Evolutionary conservation across 2,113 vertebrate species (phyloP).

Genomic region (Atrichornis clamosus): DNA sequence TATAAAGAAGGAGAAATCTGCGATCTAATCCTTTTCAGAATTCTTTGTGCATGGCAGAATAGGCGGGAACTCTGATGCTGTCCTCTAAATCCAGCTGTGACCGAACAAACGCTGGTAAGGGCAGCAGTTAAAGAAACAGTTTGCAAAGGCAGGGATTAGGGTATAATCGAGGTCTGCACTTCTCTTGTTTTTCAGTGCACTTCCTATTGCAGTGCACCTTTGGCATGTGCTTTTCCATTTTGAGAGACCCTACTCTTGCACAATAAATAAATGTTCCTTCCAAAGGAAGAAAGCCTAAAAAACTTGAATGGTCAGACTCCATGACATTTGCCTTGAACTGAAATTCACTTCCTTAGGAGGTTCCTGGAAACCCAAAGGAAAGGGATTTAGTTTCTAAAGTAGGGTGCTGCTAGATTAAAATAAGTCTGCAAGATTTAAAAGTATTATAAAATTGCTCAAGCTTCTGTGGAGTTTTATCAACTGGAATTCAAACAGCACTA

Average conservation of each 20-base stretch:
- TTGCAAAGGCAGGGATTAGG: neutral
- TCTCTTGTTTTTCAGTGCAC: neutral
- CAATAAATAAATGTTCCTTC: neutral
- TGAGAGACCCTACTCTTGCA: neutral
- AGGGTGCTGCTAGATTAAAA: neutral
- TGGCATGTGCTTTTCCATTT: neutral
- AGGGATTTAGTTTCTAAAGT: neutral
- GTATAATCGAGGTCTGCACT: fast-evolving
- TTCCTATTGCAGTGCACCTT: neutral
- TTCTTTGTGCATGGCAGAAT: neutral
- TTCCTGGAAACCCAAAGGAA: neutral
- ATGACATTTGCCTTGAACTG: neutral
- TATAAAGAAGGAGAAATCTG: conserved; percentile 58
- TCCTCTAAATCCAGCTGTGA: neutral
- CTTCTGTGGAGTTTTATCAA: neutral
- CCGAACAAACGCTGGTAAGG: neutral
- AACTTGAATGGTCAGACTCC: neutral
- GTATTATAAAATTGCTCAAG: neutral
- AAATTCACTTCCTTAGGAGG: neutral
- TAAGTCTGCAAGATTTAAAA: neutral
- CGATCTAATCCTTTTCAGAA: conserved; percentile 55
- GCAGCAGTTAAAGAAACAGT: neutral
- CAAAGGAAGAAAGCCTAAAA: neutral
- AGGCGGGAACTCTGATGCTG: neutral
- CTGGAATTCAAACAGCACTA: neutral